These are phyloP conservation scores for Wiebesia pumilae DNA, from an alignment of 1,140 invertebrate species.

Conservation along the genomic window DNA sequence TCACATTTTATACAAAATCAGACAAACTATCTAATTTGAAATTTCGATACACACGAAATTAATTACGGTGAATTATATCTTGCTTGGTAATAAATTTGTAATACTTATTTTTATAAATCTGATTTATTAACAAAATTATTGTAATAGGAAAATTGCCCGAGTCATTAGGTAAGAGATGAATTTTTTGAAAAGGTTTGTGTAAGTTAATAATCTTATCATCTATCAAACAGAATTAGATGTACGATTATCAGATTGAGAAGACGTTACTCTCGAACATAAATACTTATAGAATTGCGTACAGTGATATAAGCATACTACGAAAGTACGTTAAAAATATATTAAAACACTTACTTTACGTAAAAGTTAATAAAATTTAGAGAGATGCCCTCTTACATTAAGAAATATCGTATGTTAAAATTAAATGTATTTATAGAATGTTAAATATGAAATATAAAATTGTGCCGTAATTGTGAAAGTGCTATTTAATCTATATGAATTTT, in stretches of 20 bases:
- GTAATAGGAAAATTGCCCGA: neutral
- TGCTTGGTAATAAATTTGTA: too few relatives aligned
- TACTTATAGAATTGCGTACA: neutral
- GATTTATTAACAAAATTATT: too few relatives aligned
- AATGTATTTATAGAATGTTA: neutral
- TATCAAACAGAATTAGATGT: slow-evolving; percentile 13
- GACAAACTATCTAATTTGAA: too few relatives aligned
- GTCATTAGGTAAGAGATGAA: neutral
- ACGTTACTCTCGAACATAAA: neutral
- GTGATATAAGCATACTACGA: neutral
- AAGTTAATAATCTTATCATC: slow-evolving; percentile 36
- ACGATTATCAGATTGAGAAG: neutral
- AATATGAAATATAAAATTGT: neutral
- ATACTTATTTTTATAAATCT: too few relatives aligned
- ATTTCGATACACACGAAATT: too few relatives aligned
- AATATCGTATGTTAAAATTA: neutral
- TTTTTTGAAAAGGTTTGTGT: neutral
- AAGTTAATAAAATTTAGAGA: neutral
- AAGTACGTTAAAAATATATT: neutral
- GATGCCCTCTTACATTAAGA: neutral
- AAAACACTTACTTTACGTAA: neutral
- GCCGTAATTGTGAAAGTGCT: neutral
- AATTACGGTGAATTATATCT: too few relatives aligned
- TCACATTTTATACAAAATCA: too few relatives aligned
- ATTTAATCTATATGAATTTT: neutral